These are phyloP conservation scores for Brachionichthys hirsutus DNA, from an alignment of 2,113 vertebrate genomes.

Conservation along the genomic window DNA sequence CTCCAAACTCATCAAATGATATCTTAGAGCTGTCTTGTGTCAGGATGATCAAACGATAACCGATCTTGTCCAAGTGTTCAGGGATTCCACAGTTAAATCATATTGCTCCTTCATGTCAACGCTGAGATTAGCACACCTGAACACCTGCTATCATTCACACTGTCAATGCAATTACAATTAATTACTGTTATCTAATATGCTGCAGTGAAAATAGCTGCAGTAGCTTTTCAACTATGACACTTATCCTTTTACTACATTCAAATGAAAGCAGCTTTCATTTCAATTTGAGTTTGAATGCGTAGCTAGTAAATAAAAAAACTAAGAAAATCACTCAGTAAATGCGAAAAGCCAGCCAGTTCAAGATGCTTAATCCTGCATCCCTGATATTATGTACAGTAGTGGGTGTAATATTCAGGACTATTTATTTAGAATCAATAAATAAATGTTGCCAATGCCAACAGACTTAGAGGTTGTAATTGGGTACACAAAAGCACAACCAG, in stretches of 20 bases:
- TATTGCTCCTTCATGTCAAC: constrained; percentile 17
- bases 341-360: too few species aligned
- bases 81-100: constrained; percentile 10
- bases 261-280: background rate
- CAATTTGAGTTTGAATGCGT: too few species aligned
- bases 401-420: too few species aligned
- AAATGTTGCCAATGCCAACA: too few species aligned
- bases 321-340: too few species aligned
- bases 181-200: background rate
- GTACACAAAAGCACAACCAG: too few species aligned
- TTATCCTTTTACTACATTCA: constrained; percentile 7
- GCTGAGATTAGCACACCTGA: constrained; percentile 24
- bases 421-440: too few species aligned
- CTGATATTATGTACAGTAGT: too few species aligned
- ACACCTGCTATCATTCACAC: background rate
- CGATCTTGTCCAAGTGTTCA: constrained; percentile 26
- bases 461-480: background rate
- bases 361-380: too few species aligned
- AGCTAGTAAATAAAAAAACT: too few species aligned
- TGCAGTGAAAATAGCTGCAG: background rate
- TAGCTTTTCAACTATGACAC: constrained; percentile 3
- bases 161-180: constrained; percentile 24
- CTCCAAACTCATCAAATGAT: constrained; percentile 34
- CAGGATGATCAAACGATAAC: constrained; percentile 39
- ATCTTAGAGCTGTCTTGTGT: constrained; percentile 31